These are phyloP conservation scores for Heliothis subflexa DNA, from an alignment of 1,140 invertebrate genomes.

Conservation along the genomic window DNA sequence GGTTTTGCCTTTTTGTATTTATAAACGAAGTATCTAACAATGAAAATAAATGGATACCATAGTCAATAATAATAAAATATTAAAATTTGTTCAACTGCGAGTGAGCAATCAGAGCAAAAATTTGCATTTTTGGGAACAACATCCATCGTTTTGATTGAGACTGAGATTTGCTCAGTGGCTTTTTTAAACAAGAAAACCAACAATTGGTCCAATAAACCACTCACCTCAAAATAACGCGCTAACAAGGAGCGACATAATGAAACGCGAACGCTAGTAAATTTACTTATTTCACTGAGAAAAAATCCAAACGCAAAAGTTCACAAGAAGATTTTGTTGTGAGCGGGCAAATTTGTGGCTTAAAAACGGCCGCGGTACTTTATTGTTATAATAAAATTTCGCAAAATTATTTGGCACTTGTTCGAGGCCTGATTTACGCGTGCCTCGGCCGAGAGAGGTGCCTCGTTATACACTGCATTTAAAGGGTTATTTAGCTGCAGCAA, in stretches of 20 bases:
- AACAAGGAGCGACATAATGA: slow-evolving; percentile 37
- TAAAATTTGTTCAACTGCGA: no score
- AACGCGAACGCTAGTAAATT: slow-evolving; percentile 36
- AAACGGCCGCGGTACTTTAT: slow-evolving; percentile 72
- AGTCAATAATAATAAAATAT: no score
- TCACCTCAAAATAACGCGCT: slow-evolving; percentile 10
- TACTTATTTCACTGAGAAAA: slow-evolving; percentile 25
- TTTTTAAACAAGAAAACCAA: background rate
- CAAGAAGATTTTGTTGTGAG: slow-evolving; percentile 69
- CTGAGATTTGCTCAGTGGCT: no score
- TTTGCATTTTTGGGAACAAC: no score
- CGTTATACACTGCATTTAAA: slow-evolving; percentile 59
- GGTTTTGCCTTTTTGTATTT: no score
- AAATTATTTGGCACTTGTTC: slow-evolving; percentile 74
- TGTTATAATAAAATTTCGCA: slow-evolving; percentile 77
- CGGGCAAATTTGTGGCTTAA: slow-evolving; percentile 72
- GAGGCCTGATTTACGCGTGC: slow-evolving; percentile 66
- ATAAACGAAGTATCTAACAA: no score
- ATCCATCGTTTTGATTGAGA: no score
- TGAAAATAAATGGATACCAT: no score
- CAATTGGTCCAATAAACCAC: slow-evolving; percentile 16
- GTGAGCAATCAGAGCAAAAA: no score
- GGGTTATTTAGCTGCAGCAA: slow-evolving; percentile 48
- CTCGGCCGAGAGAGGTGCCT: slow-evolving; percentile 52
- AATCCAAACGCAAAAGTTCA: slow-evolving; percentile 62